Conservation (phyloP, 2,797 vertebrate species). For the Sebastes itinus region DNA sequence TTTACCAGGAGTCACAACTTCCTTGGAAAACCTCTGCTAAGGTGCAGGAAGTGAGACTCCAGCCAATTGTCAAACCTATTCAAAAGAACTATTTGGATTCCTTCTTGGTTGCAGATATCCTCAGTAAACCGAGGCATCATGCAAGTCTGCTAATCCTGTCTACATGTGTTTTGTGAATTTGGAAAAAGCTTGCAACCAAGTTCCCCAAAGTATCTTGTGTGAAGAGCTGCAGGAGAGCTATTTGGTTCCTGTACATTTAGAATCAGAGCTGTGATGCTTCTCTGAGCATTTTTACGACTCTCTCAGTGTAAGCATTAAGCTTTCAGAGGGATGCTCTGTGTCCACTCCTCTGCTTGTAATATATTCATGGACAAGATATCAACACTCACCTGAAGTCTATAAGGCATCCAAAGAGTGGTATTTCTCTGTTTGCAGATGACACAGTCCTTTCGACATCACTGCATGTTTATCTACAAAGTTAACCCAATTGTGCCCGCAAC, state of each 20-base stretch:
- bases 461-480: neutral
- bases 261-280: neutral
- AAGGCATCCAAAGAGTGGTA: neutral
- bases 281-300: neutral
- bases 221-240: neutral
- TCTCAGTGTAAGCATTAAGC: neutral
- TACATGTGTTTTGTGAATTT: slow-evolving; percentile 39
- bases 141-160: neutral
- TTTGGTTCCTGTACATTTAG: neutral
- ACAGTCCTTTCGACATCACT: neutral
- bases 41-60: slow-evolving; percentile 9
- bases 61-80: slow-evolving; percentile 23
- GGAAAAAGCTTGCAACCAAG: slow-evolving; percentile 22
- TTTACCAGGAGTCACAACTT: slow-evolving; percentile 22
- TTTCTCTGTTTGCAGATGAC: neutral
- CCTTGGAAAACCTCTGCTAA: neutral
- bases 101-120: slow-evolving; percentile 2
- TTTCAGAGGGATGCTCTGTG: neutral
- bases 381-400: neutral
- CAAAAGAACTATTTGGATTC: slow-evolving; percentile 9
- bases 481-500: too few species aligned
- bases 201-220: slow-evolving; percentile 13
- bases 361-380: neutral
- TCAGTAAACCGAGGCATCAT: neutral
- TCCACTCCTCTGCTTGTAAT: neutral